Evolutionary conservation across 1,140 invertebrate genomes (phyloP).

Genomic region (Papilio glaucus): DNA sequence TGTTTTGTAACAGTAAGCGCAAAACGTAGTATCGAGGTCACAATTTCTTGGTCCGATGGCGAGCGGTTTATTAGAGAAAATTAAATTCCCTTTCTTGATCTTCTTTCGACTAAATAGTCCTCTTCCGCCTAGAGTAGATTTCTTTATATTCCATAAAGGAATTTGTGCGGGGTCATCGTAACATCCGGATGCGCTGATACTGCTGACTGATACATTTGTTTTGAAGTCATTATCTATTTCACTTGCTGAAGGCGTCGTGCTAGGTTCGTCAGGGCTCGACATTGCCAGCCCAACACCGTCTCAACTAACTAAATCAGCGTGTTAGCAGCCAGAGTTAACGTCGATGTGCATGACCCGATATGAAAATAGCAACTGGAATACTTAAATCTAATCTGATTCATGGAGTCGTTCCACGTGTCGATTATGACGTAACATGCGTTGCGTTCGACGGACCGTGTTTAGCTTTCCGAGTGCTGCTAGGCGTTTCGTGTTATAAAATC

Average conservation of each 20-base stretch:
- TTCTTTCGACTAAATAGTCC: conserved; percentile 86
- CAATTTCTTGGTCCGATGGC: conserved; percentile 85
- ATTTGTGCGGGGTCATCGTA: conserved; percentile 29
- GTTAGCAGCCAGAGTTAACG: conserved; percentile 45
- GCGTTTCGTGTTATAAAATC: conserved; percentile 37
- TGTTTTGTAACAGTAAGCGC: conserved; percentile 82
- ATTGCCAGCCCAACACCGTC: conserved; percentile 49
- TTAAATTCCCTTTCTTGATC: conserved; percentile 85
- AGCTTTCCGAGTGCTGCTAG: conserved; percentile 45
- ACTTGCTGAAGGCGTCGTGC: not conserved
- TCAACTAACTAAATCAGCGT: conserved; percentile 59
- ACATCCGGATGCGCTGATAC: conserved; percentile 28
- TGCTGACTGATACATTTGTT: not conserved
- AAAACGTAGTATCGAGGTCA: conserved; percentile 74
- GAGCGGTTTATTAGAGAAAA: conserved; percentile 87
- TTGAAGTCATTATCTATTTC: not conserved
- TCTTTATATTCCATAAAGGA: conserved; percentile 69
- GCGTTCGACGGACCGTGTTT: conserved; percentile 50
- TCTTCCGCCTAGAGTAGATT: conserved; percentile 85
- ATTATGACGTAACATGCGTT: conserved; percentile 63
- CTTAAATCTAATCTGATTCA: conserved; percentile 63
- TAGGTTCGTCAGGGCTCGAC: conserved; percentile 32
- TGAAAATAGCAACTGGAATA: conserved; percentile 76
- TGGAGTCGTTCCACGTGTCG: conserved; percentile 62
- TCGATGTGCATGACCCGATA: conserved; percentile 65